Evolutionary conservation across 1,140 invertebrate species (phyloP).

Genomic region (Chrysomallon squamiferum): DNA sequence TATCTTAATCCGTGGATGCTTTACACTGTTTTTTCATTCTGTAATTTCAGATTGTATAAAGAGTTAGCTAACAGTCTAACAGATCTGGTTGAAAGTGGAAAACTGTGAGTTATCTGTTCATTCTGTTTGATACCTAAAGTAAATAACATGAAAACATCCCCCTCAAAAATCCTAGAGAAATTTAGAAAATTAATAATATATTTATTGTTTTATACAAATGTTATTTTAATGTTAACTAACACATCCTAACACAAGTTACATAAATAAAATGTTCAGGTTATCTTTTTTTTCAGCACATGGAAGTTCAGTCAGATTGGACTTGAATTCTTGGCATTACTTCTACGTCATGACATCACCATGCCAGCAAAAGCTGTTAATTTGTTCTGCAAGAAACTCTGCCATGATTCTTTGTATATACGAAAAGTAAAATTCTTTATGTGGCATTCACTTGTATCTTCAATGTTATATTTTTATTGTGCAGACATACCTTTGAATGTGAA

Average conservation of each 20-base stretch:
- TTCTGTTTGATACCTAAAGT: background rate
- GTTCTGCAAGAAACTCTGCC: slow-evolving; percentile 73
- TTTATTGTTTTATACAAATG: too few relatives aligned
- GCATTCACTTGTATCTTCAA: too few relatives aligned
- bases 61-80: slow-evolving; percentile 72
- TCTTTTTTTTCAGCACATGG: slow-evolving; percentile 50
- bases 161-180: too few relatives aligned
- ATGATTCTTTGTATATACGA: slow-evolving; percentile 79
- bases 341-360: slow-evolving; percentile 75
- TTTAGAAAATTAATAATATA: too few relatives aligned
- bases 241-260: too few relatives aligned
- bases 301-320: slow-evolving; percentile 73
- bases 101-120: slow-evolving; percentile 71
- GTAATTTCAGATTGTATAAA: slow-evolving; percentile 70
- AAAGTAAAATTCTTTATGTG: slow-evolving; percentile 64
- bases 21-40: too few relatives aligned
- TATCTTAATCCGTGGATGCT: too few relatives aligned
- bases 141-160: too few relatives aligned
- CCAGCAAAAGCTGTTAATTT: slow-evolving; percentile 72
- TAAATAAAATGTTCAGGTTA: too few relatives aligned
- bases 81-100: slow-evolving; percentile 70
- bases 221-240: too few relatives aligned
- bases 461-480: too few relatives aligned
- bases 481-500: too few relatives aligned
- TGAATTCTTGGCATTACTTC: slow-evolving; percentile 74